phyloP scores from a whole-genome alignment of 2,797 vertebrate species.

The Mionectes olivaceus region DNA sequence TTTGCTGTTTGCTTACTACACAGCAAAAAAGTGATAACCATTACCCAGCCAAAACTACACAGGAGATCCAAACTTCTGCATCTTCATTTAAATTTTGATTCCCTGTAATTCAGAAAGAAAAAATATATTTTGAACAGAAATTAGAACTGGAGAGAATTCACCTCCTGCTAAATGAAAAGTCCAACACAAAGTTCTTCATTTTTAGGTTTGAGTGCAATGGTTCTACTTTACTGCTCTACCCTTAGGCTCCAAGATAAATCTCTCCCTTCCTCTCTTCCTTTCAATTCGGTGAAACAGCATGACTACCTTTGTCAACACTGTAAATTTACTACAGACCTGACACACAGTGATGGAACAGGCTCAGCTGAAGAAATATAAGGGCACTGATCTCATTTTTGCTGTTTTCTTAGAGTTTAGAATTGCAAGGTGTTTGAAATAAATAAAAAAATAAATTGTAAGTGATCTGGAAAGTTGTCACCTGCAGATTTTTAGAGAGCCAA shows the following conservation, averaged over 20 bases:
- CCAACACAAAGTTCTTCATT: background rate
- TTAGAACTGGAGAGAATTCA: background rate
- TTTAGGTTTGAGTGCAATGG: background rate
- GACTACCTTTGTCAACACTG: constrained; percentile 19
- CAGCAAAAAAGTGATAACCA: background rate
- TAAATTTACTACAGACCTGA: constrained; percentile 36
- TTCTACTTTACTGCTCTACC: constrained; percentile 18
- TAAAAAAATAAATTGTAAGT: background rate
- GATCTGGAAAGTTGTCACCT: background rate
- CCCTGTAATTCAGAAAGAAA: background rate
- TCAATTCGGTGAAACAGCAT: background rate
- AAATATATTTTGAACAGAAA: background rate
- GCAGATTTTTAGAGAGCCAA: background rate
- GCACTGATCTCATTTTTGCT: constrained; percentile 15
- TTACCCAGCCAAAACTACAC: background rate
- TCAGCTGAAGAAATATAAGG: background rate
- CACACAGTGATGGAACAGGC: background rate
- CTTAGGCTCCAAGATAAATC: constrained; percentile 24
- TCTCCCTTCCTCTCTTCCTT: background rate
- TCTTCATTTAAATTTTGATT: background rate
- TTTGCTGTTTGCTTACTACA: background rate
- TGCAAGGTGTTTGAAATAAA: constrained; percentile 15
- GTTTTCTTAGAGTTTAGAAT: constrained; percentile 41
- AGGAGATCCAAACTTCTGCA: background rate
- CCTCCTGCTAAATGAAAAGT: background rate